Conservation (phyloP, 1,140 invertebrate genomes). For the Danaus plexippus region DNA sequence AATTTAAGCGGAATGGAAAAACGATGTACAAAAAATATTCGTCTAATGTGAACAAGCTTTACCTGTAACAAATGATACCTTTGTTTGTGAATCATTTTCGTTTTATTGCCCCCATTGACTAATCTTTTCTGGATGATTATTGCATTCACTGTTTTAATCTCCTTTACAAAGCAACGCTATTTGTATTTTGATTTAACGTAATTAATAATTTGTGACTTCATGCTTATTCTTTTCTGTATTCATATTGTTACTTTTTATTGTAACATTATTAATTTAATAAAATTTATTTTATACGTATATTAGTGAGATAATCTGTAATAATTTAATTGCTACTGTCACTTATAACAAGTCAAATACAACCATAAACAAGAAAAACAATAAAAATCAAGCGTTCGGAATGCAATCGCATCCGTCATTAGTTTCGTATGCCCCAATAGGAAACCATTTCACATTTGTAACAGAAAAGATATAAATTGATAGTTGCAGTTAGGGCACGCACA, state of each 20-base stretch:
- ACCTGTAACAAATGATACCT: slow-evolving; percentile 24
- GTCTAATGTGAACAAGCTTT: slow-evolving; percentile 9
- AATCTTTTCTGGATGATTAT: slow-evolving; percentile 20
- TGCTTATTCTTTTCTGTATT: background rate
- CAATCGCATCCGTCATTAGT: slow-evolving; percentile 51
- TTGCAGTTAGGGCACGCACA: slow-evolving; percentile 31
- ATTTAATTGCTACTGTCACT: background rate
- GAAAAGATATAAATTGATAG: slow-evolving; percentile 61
- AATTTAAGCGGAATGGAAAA: too few species aligned
- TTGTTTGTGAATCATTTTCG: slow-evolving; percentile 27
- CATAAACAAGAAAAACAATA: slow-evolving; percentile 28
- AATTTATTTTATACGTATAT: too few species aligned
- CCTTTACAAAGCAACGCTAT: slow-evolving; percentile 10
- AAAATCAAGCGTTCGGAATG: slow-evolving; percentile 32
- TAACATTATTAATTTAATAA: background rate
- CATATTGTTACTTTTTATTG: background rate
- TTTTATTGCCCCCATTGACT: slow-evolving; percentile 27
- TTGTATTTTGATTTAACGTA: slow-evolving; percentile 5
- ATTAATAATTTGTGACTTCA: background rate
- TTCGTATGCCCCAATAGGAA: slow-evolving; percentile 54
- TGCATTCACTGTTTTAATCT: slow-evolving; percentile 17
- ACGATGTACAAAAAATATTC: too few species aligned
- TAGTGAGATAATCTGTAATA: too few species aligned
- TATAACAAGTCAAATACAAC: slow-evolving; percentile 12
- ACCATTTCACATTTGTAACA: slow-evolving; percentile 57